Percentiles rank a stretch among this genome's conserved stretches.
Evolutionary conservation across 1,140 invertebrate genomes (phyloP).

Genomic region (Oedothorax gibbosus): DNA sequence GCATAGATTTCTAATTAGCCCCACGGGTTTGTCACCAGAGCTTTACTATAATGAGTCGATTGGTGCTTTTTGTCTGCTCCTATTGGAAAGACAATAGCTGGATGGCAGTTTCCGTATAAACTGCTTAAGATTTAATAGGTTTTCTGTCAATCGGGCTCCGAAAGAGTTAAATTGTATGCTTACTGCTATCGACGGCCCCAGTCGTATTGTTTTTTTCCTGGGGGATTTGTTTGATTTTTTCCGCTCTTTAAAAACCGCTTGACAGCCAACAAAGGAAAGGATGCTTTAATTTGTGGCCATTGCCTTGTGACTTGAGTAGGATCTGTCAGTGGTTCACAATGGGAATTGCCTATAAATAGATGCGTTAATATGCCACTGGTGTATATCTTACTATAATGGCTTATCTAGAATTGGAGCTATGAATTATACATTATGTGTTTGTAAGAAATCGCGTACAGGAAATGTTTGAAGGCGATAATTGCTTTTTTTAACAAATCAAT

Average conservation of each 20-base stretch:
- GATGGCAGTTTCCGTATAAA: slow-evolving; percentile 45
- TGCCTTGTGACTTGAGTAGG: slow-evolving; percentile 1
- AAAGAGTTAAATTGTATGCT: slow-evolving; percentile 45
- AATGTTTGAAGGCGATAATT: too few relatives aligned
- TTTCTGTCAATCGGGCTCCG: slow-evolving; percentile 45
- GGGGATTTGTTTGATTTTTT: slow-evolving; percentile 34
- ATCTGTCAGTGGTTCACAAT: slow-evolving; percentile 32
- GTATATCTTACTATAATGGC: background rate
- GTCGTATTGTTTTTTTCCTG: slow-evolving; percentile 43
- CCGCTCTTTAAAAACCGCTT: slow-evolving; percentile 1
- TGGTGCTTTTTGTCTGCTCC: slow-evolving; percentile 48
- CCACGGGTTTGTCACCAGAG: slow-evolving; percentile 51
- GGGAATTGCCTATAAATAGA: background rate
- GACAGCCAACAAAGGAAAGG: slow-evolving; percentile 21
- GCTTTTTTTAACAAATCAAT: too few relatives aligned
- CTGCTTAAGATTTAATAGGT: slow-evolving; percentile 52
- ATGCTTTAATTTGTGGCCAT: slow-evolving; percentile 3
- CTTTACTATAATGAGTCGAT: slow-evolving; percentile 45
- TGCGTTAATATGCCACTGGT: background rate
- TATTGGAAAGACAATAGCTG: slow-evolving; percentile 47
- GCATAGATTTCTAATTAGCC: slow-evolving; percentile 60
- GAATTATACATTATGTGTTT: too few relatives aligned
- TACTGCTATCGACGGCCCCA: slow-evolving; percentile 6
- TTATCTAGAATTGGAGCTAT: too few relatives aligned
- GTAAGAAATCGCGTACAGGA: too few relatives aligned